Evolutionary conservation across 2,888 invertebrate genomes (phyloP).

Genomic region (Microctonus brassicae): DNA sequence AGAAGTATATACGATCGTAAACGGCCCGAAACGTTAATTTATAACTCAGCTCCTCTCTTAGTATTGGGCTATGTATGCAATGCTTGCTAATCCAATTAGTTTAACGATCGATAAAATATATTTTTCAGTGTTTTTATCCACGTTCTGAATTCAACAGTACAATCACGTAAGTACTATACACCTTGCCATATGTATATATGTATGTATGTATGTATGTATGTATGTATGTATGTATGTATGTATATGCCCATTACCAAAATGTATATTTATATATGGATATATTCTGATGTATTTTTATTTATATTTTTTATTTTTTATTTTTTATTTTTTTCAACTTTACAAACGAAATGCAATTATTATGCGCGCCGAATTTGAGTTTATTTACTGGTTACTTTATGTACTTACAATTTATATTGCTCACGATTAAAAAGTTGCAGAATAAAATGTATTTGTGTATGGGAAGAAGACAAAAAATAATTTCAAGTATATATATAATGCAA

Average conservation of each 20-base stretch:
- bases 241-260: too few relatives aligned
- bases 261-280: not conserved
- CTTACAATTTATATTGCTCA: not conserved
- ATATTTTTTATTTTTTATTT: not conserved
- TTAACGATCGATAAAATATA: conserved; percentile 56
- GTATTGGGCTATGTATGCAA: conserved; percentile 38
- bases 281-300: not conserved
- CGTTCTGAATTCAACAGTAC: not conserved
- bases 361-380: not conserved
- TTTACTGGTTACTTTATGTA: not conserved
- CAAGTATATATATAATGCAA: not conserved
- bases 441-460: not conserved
- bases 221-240: not conserved
- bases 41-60: conserved; percentile 47
- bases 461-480: not conserved
- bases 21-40: conserved; percentile 54
- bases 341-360: not conserved
- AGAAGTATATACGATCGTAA: conserved; percentile 45
- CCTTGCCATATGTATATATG: not conserved
- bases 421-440: not conserved
- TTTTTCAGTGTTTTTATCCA: conserved; percentile 51
- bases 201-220: not conserved
- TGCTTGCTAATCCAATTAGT: conserved; percentile 57
- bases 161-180: too few relatives aligned
- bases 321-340: not conserved